Conservation (phyloP, 2,888 invertebrate genomes). For the Spodoptera exigua region DNA sequence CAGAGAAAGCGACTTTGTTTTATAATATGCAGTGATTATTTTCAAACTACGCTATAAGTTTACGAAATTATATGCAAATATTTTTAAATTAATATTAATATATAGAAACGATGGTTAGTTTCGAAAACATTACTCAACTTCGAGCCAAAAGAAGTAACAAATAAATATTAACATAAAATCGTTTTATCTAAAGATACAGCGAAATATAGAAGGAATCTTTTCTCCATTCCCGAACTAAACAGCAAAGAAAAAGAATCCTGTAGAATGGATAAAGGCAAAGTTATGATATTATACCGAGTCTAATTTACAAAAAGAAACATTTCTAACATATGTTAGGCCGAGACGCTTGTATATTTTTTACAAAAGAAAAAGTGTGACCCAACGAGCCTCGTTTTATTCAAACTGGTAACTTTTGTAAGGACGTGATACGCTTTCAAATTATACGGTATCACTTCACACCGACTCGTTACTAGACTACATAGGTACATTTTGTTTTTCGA, state of each 20-base stretch:
- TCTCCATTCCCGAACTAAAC: slow-evolving; percentile 35
- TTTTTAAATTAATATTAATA: no score
- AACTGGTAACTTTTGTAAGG: slow-evolving; percentile 69
- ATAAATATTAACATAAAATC: slow-evolving; percentile 5
- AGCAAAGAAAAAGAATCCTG: slow-evolving; percentile 35
- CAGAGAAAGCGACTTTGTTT: no score
- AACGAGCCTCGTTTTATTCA: slow-evolving; percentile 71
- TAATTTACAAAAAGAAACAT: slow-evolving; percentile 65
- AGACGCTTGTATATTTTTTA: slow-evolving; percentile 56
- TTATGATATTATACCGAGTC: slow-evolving; percentile 62
- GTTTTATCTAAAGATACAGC: slow-evolving; percentile 21
- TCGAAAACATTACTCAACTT: background rate
- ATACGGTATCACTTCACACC: slow-evolving; percentile 53
- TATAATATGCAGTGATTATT: no score
- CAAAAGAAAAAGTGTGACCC: slow-evolving; percentile 70
- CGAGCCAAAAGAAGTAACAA: background rate
- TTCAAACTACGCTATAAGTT: no score
- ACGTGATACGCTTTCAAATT: slow-evolving; percentile 71
- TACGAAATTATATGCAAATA: no score
- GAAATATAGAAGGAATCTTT: slow-evolving; percentile 24
- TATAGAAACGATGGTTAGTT: no score
- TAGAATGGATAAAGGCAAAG: slow-evolving; percentile 52
- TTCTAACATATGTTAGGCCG: slow-evolving; percentile 59
- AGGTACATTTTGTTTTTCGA: no score
- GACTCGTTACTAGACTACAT: slow-evolving; percentile 25